Percentiles rank a stretch among this genome's conserved stretches.
Conservation (phyloP, 1,140 invertebrate genomes). For the Probaryconus sp. region DNA sequence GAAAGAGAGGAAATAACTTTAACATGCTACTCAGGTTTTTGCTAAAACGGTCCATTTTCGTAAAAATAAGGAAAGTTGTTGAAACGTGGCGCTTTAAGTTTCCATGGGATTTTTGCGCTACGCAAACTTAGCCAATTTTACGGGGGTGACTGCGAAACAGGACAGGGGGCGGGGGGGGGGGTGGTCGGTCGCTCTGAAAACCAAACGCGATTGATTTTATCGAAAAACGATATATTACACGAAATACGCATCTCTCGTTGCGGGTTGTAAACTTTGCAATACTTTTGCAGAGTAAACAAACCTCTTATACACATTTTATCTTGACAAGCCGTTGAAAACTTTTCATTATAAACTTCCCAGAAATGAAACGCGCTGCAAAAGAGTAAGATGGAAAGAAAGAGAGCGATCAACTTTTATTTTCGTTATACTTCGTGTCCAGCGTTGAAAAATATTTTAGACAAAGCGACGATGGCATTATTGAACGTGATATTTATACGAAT, state of each 20-base stretch:
- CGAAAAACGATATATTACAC: constrained; percentile 44
- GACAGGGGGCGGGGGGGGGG: too few species aligned
- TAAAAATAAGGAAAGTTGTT: constrained; percentile 27
- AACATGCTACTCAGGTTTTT: too few species aligned
- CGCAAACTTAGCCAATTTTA: constrained; percentile 40
- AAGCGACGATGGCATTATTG: too few species aligned
- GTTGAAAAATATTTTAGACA: too few species aligned
- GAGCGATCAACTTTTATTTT: too few species aligned
- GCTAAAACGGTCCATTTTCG: constrained; percentile 9
- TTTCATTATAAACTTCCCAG: too few species aligned
- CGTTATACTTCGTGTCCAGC: too few species aligned
- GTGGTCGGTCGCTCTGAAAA: too few species aligned
- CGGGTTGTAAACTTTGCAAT: constrained; percentile 29
- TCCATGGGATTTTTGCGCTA: constrained; percentile 18
- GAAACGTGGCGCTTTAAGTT: constrained; percentile 29
- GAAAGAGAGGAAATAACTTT: neutral
- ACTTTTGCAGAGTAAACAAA: constrained; percentile 29
- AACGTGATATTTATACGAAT: too few species aligned
- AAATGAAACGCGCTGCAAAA: too few species aligned
- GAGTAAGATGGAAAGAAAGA: constrained; percentile 2
- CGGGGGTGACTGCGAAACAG: too few species aligned
- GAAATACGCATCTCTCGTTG: constrained; percentile 15
- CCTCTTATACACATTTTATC: constrained; percentile 31
- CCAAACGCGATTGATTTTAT: constrained; percentile 50
- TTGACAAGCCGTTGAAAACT: neutral